phyloP scores from a whole-genome alignment of 2,888 invertebrate species.

The Onthophagus sagittarius region DNA sequence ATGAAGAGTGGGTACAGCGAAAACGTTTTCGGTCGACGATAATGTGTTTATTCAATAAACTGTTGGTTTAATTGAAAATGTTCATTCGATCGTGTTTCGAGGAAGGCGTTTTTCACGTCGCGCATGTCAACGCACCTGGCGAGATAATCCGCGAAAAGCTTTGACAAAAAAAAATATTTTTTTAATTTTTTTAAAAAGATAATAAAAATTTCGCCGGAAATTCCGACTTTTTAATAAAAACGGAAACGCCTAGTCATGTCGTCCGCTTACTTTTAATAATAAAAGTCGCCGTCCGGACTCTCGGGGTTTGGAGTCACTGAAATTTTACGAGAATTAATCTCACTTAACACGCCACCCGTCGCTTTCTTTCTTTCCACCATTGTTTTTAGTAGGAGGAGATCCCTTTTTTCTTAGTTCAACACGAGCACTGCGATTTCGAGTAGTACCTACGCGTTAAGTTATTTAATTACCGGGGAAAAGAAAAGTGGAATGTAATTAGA shows the following conservation, averaged over 20 bases:
- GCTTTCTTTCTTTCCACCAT: neutral
- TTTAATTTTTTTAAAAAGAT: too few species aligned
- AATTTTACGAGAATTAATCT: conserved; percentile 9
- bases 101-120: neutral
- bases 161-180: neutral
- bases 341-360: conserved; percentile 3
- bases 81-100: neutral
- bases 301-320: neutral
- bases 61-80: neutral
- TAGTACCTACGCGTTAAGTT: conserved; percentile 1
- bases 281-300: neutral
- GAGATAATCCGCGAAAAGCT: neutral
- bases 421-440: neutral
- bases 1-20: neutral
- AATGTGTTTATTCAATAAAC: neutral
- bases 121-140: too few species aligned
- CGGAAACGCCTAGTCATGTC: conserved; percentile 2
- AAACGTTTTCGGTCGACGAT: neutral
- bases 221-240: neutral
- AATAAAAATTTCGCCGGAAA: neutral
- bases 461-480: conserved; percentile 6
- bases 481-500: conserved; percentile 10
- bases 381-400: neutral
- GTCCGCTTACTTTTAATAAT: conserved; percentile 9
- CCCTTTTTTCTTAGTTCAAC: neutral